These are phyloP conservation scores for Nasonia giraulti DNA, from an alignment of 1,140 invertebrate species.

Conservation along the genomic window DNA sequence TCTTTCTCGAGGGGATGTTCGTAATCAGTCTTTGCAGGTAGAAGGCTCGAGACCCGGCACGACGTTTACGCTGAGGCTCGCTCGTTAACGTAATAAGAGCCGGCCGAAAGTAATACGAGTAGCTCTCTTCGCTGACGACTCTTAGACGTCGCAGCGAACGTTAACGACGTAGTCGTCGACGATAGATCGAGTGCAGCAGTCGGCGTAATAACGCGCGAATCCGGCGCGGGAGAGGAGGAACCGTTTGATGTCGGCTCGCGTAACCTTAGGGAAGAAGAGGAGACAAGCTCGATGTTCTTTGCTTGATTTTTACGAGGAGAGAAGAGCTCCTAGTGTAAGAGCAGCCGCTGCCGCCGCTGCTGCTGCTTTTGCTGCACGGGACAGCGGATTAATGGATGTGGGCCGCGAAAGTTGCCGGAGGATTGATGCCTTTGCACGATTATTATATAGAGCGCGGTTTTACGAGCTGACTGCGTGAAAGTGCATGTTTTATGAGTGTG, in stretches of 20 bases:
- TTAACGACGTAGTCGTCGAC: slow-evolving; percentile 36
- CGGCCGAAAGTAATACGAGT: slow-evolving; percentile 51
- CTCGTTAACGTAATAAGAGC: slow-evolving; percentile 54
- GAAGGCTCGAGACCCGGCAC: too few species aligned
- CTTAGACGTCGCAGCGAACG: slow-evolving; percentile 30
- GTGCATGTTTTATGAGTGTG: neutral
- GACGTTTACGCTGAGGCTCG: neutral
- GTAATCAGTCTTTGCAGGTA: neutral
- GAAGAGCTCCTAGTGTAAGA: too few species aligned
- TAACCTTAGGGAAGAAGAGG: neutral
- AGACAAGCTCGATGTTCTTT: neutral
- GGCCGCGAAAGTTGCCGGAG: neutral
- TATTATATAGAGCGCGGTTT: neutral
- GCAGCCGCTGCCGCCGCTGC: too few species aligned
- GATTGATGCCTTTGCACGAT: neutral
- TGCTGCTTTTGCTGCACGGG: too few species aligned
- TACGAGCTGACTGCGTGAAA: neutral
- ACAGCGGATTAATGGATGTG: slow-evolving; percentile 19
- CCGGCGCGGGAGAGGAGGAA: neutral
- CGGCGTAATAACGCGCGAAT: slow-evolving; percentile 43
- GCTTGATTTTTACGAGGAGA: slow-evolving; percentile 35
- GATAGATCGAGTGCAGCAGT: slow-evolving; percentile 23
- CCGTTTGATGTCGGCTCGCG: slow-evolving; percentile 40
- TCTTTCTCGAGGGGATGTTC: neutral
- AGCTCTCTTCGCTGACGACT: slow-evolving; percentile 28